A percentile compares a stretch with the other conserved stretches of the same genome.
phyloP scores from a whole-genome alignment of 2,113 vertebrate species.

The Rhynchomys soricoides region DNA sequence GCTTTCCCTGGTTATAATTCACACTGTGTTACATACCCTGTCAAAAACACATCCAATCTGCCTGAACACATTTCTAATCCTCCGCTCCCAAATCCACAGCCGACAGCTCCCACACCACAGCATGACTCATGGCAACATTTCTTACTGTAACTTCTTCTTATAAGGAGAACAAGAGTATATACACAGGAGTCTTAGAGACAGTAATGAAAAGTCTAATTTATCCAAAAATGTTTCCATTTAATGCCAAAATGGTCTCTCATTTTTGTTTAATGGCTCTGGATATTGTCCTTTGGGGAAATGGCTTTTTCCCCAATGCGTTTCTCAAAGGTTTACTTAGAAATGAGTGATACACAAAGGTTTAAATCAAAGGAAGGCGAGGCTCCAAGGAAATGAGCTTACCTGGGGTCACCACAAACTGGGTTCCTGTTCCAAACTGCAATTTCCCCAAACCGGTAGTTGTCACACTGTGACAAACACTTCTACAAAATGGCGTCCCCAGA shows the following conservation, averaged over 20 bases:
- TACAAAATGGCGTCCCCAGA: conserved; percentile 78
- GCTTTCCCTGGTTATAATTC: conserved; percentile 78
- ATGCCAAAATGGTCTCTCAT: conserved; percentile 51
- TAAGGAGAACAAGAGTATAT: conserved; percentile 42
- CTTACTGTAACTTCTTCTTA: conserved; percentile 49
- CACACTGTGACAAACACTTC: conserved; percentile 77
- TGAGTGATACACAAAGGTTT: background rate
- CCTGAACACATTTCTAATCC: conserved; percentile 77
- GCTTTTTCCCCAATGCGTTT: conserved; percentile 45
- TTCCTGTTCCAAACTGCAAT: conserved; percentile 79
- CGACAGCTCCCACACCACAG: conserved; percentile 25
- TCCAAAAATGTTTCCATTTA: conserved; percentile 66
- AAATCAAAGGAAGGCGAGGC: conserved; percentile 15
- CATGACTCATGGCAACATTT: conserved; percentile 45
- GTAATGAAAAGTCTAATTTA: conserved; percentile 66
- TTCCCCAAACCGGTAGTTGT: conserved; percentile 16
- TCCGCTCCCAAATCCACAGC: conserved; percentile 48
- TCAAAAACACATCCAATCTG: conserved; percentile 80
- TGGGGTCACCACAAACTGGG: conserved; percentile 69
- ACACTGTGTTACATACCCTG: conserved; percentile 77
- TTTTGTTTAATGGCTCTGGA: conserved; percentile 56
- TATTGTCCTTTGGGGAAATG: conserved; percentile 46
- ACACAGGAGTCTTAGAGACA: conserved; percentile 22
- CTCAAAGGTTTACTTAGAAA: conserved; percentile 6
- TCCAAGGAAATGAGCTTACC: conserved; percentile 68